Evolutionary conservation across 1,140 invertebrate genomes (phyloP).

Genomic region (Pantala flavescens): DNA sequence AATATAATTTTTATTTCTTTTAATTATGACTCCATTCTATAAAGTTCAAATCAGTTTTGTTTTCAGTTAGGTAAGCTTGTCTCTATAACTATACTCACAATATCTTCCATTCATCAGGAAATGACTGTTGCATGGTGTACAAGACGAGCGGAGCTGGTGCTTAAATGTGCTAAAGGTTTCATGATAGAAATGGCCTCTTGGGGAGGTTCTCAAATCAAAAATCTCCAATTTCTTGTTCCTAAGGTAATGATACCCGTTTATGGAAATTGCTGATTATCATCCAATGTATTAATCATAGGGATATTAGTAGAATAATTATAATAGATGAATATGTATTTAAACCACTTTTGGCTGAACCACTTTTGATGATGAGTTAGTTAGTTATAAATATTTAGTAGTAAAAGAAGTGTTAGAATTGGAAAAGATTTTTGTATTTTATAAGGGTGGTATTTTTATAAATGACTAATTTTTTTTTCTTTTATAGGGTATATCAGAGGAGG

Average conservation of each 20-base stretch:
- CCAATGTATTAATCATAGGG: no score
- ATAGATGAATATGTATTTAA: no score
- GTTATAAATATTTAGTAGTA: no score
- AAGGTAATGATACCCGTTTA: conserved; percentile 40
- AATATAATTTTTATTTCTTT: no score
- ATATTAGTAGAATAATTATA: no score
- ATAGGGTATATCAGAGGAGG: conserved; percentile 72
- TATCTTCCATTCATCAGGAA: conserved; percentile 49
- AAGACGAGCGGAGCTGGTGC: conserved; percentile 88
- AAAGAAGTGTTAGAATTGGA: no score
- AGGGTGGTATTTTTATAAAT: no score
- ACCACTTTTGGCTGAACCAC: no score
- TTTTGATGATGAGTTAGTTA: no score
- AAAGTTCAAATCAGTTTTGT: neutral
- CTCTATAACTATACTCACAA: neutral
- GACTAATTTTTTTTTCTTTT: conserved; percentile 37
- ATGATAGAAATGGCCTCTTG: conserved; percentile 96
- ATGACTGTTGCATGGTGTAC: conserved; percentile 96
- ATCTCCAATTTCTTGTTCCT: conserved; percentile 73
- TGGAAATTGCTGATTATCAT: no score
- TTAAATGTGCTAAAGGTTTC: conserved; percentile 98
- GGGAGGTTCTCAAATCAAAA: conserved; percentile 82
- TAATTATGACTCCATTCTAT: no score
- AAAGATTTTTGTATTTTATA: no score
- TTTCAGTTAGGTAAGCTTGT: neutral